Evolutionary conservation across 2,888 invertebrate species (phyloP).

Genomic region (Hirtodrosophila alboralis): DNA sequence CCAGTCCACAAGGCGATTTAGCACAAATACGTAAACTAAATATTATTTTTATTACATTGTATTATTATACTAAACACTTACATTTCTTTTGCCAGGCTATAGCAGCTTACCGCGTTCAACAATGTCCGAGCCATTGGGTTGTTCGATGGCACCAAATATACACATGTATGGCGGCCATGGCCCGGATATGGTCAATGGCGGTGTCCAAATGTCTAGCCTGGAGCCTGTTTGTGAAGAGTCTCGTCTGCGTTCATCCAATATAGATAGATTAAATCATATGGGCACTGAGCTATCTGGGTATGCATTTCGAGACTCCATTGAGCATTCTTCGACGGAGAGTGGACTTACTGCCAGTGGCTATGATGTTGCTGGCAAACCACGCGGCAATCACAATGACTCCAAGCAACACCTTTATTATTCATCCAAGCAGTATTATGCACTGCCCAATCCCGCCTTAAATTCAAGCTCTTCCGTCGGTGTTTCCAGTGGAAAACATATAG

Average conservation of each 20-base stretch:
- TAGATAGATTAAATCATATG: conserved; percentile 70
- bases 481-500: conserved; percentile 48
- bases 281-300: conserved; percentile 84
- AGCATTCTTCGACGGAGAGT: conserved; percentile 92
- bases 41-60: neutral
- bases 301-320: conserved; percentile 90
- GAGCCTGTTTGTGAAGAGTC: conserved; percentile 89
- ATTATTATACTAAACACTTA: too few relatives aligned
- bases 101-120: conserved; percentile 93
- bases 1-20: conserved; percentile 88
- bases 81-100: conserved; percentile 86
- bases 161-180: conserved; percentile 85
- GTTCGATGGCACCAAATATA: conserved; percentile 82
- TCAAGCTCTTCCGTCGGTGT: conserved; percentile 62
- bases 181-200: conserved; percentile 63
- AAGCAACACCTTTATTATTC: conserved; percentile 70
- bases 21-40: conserved; percentile 85
- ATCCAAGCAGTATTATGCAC: conserved; percentile 65
- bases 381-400: conserved; percentile 61
- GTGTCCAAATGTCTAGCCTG: conserved; percentile 83
- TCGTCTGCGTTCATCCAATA: conserved; percentile 80
- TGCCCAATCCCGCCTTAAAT: conserved; percentile 72
- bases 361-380: conserved; percentile 61
- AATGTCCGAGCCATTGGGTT: conserved; percentile 89
- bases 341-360: conserved; percentile 85